These are phyloP conservation scores for Tragulus kanchil DNA, from an alignment of 2,113 vertebrate species.

Conservation along the genomic window DNA sequence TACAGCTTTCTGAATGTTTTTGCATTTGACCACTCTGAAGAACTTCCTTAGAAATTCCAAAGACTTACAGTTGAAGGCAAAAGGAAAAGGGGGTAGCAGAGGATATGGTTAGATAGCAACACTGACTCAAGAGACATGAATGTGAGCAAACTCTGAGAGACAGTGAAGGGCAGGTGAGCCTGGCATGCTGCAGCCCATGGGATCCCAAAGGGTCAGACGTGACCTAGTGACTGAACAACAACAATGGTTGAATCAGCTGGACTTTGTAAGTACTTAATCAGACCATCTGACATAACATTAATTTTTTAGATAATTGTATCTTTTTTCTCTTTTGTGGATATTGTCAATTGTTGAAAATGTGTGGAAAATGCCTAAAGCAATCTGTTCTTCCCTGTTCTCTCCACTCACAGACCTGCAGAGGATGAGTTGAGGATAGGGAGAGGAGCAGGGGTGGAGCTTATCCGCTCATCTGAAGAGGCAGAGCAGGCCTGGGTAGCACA, in stretches of 20 bases:
- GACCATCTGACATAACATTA: neutral
- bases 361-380: neutral
- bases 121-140: neutral
- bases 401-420: neutral
- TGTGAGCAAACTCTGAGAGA: neutral
- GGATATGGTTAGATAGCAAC: neutral
- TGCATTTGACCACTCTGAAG: neutral
- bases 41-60: conserved; percentile 13
- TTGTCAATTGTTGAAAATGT: neutral
- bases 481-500: neutral
- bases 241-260: neutral
- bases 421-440: neutral
- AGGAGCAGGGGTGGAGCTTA: neutral
- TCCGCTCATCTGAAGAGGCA: neutral
- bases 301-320: neutral
- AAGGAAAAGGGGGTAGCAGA: neutral
- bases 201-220: neutral
- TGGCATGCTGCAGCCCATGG: neutral
- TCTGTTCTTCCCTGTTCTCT: neutral
- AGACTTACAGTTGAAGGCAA: neutral
- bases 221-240: neutral
- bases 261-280: neutral
- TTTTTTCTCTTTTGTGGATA: conserved; percentile 36
- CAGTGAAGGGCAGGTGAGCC: neutral
- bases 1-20: neutral